phyloP scores from a whole-genome alignment of 2,888 invertebrate genomes.

The Merodon equestris region DNA sequence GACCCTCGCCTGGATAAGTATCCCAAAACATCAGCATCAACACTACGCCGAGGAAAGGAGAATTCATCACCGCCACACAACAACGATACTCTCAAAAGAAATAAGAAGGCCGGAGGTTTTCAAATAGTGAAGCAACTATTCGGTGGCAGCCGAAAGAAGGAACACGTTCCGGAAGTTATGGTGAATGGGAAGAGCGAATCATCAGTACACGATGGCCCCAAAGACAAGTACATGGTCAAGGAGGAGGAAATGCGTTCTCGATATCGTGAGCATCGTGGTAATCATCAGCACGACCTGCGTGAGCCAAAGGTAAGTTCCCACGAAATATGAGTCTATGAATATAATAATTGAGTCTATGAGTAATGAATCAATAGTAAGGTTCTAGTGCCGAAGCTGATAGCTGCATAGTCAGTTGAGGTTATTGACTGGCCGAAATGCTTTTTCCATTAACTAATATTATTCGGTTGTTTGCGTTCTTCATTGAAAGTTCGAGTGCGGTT shows the following conservation, averaged over 20 bases:
- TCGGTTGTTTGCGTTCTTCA: neutral
- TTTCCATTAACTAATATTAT: neutral
- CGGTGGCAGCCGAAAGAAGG: constrained; percentile 80
- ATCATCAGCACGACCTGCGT: constrained; percentile 71
- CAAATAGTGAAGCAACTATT: constrained; percentile 90
- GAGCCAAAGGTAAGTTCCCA: constrained; percentile 76
- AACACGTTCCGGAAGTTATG: constrained; percentile 72
- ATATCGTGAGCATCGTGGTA: constrained; percentile 81
- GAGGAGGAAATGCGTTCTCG: constrained; percentile 81
- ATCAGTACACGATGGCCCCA: constrained; percentile 50
- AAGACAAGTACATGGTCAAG: constrained; percentile 79
- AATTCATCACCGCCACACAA: constrained; percentile 34
- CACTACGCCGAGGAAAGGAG: constrained; percentile 71
- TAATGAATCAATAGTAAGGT: constrained; percentile 14
- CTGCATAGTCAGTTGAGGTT: constrained; percentile 3
- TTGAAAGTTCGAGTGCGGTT: too few relatives aligned
- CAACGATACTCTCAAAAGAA: constrained; percentile 75
- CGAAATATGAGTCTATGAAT: neutral
- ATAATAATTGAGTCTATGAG: neutral
- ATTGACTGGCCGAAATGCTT: constrained; percentile 10
- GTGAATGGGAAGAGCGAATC: constrained; percentile 72
- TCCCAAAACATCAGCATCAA: constrained; percentile 79
- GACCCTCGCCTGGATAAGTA: constrained; percentile 83
- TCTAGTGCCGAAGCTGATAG: neutral
- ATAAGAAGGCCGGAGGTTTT: constrained; percentile 85